Base-by-base conservation (phyloP, 1,140 invertebrate species). In the Hylaeus volcanicus region DNA sequence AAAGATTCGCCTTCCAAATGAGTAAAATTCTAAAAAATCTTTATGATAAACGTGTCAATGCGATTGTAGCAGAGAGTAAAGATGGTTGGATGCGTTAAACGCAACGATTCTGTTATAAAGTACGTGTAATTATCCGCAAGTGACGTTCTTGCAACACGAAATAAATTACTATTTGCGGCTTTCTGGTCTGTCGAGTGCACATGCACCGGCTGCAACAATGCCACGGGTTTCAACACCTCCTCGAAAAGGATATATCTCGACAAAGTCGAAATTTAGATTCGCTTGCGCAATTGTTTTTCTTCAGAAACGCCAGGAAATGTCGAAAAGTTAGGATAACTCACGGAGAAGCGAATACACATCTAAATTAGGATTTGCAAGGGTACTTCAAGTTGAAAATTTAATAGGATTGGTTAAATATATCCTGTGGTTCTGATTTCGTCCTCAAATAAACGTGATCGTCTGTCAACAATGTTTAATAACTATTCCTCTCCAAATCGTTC, bases 101-200 rank as follows among this genome's bases (percentile, higher is more conserved):
- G 53, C 51, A 12, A 69, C 51, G 73, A 68, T 74, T 1, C 48
- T 43, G 45, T 53, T 45, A 41, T 60, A 37, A 56, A 41, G 53
- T 41, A 48, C 41, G 60, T 37, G 51, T 45, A 81, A 74, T 82
- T 82, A 81, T 68, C 61, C 56, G 64, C 39, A n/a, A 15, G 66
- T 45, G 51, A 60, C 9, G n/a, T 63, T 58, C 65, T 83, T 83
- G n/a, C 80, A 65, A 82, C 80, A 82, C n/a, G 3, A 53, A 75
- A 81, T 56, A 70, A 73, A 64, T 48, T 74, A 83, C 81, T 83
- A 75, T 66, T 55, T 51, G 53, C 80, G 58, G 74, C 75, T 70
- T 69, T 70, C 63, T 56, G 71, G 79, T 82, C 80, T 74, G 72
- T 58, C 51, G 56, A 43, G 12, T 65, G 65, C 55, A 55, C 39